Evolutionary conservation across 2,888 invertebrate genomes (phyloP).

Genomic region (Tachystola acroxantha): DNA sequence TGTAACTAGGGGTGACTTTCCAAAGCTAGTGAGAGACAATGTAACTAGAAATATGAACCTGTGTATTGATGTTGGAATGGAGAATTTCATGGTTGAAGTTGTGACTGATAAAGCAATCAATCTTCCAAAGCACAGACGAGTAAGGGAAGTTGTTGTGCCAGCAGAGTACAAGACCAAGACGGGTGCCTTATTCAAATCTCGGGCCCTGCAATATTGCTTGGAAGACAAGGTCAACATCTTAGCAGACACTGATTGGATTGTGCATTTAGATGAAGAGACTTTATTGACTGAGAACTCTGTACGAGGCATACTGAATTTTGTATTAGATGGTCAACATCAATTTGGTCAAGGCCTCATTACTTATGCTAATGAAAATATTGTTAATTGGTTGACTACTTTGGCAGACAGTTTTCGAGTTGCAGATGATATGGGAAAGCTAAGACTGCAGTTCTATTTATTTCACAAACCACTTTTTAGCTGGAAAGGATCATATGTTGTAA

Average conservation of each 20-base stretch:
- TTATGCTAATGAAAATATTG: constrained; percentile 97
- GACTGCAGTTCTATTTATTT: constrained; percentile 94
- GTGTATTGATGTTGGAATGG: constrained; percentile 92
- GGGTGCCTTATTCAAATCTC: constrained; percentile 95
- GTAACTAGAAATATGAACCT: constrained; percentile 91
- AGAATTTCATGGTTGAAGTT: constrained; percentile 97
- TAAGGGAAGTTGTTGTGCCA: constrained; percentile 94
- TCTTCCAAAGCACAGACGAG: constrained; percentile 86
- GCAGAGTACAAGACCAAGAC: constrained; percentile 90
- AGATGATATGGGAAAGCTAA: constrained; percentile 98
- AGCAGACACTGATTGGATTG: constrained; percentile 95
- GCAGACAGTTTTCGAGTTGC: constrained; percentile 97
- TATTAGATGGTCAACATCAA: constrained; percentile 94
- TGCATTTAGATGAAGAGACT: constrained; percentile 98
- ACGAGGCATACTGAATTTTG: constrained; percentile 94
- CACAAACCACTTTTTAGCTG: constrained; percentile 97
- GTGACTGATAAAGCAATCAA: constrained; percentile 94
- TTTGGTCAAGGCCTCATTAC: constrained; percentile 98
- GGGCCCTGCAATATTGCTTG: constrained; percentile 96
- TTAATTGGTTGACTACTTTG: constrained; percentile 97
- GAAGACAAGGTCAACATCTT: constrained; percentile 93
- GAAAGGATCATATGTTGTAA: constrained; percentile 99
- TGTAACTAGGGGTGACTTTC: constrained; percentile 96
- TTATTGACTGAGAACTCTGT: constrained; percentile 94
- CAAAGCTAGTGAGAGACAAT: constrained; percentile 92